These are phyloP conservation scores for Pseudorasbora parva DNA, from an alignment of 2,113 vertebrate genomes.

Conservation along the genomic window DNA sequence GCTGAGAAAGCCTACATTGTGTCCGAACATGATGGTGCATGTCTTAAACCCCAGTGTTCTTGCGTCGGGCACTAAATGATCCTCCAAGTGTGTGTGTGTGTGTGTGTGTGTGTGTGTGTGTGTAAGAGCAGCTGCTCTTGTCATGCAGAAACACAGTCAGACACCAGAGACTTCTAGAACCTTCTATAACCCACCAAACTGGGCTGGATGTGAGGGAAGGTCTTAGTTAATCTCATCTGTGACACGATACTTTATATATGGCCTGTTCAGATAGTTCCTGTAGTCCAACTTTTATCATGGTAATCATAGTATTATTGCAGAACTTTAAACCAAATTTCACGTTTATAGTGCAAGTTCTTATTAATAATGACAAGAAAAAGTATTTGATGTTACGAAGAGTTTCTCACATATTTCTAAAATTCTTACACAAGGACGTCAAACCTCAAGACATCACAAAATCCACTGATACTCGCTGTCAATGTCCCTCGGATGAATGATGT, in stretches of 20 bases:
- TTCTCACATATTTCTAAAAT: background rate
- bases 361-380: background rate
- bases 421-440: background rate
- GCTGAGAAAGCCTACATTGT: background rate
- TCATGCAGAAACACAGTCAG: background rate
- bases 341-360: background rate
- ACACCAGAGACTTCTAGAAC: background rate
- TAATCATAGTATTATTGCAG: background rate
- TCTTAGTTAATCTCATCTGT: background rate
- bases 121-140: slow-evolving; percentile 21
- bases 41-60: background rate
- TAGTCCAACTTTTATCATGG: background rate
- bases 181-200: background rate
- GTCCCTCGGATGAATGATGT: no score
- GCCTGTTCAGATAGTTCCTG: background rate
- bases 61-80: background rate
- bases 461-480: background rate
- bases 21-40: background rate
- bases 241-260: background rate
- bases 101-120: background rate
- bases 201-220: no score
- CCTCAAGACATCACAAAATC: background rate
- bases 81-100: background rate
- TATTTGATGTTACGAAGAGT: background rate
- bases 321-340: background rate